Base-by-base conservation (phyloP, 2,113 vertebrate genomes). In the Notothenia rossii region DNA sequence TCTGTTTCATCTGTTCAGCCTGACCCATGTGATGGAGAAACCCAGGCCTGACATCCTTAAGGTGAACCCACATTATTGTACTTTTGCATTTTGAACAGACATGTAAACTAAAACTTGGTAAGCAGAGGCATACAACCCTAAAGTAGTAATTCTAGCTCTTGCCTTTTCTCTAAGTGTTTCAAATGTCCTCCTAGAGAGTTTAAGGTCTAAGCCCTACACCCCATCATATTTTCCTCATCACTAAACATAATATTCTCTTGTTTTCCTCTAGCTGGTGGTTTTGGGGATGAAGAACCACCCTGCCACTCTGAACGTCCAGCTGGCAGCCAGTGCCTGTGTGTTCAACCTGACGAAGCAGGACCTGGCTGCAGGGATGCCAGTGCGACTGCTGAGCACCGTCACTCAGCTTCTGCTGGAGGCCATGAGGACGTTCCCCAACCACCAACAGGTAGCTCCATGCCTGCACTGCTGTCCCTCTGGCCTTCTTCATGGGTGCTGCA, bases 261-360 rank as follows among this genome's bases (percentile, higher is more conserved):
- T 46, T 43, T 83, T 88, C 36, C 54, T 29, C 9, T 83, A 99
- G 98, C 94, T 99, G 89, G 98, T 99, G 56, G 98, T 97, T 58
- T 85, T 96, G 75, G 98, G 98, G n/a, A 99, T 99, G 98, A 97
- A 95, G 89, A 99, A 98, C 83, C 98, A 99, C 66, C 96, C 97
- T 2, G 94, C 96, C 88, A 99, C 97, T 83, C 92, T 99, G 86
- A 98, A 99, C 0, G 98, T 99, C 73, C 98, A 99, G 89, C 94
- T 99, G 81, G 98, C 98, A 25, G 98, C 98, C 5, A 99, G 98
- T 0, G 98, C 98, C 0, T 99, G 98, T 81, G 98, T 99, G 58
- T 99, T 99, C 89, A 99, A 99, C 93, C 94, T 99, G 87, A 99
- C 98, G 46, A 99, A 99, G 89, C 98, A 99, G 89, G 98, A 99